Base-by-base conservation (phyloP, 2,888 invertebrate species). In the Oligia fasciuncula region DNA sequence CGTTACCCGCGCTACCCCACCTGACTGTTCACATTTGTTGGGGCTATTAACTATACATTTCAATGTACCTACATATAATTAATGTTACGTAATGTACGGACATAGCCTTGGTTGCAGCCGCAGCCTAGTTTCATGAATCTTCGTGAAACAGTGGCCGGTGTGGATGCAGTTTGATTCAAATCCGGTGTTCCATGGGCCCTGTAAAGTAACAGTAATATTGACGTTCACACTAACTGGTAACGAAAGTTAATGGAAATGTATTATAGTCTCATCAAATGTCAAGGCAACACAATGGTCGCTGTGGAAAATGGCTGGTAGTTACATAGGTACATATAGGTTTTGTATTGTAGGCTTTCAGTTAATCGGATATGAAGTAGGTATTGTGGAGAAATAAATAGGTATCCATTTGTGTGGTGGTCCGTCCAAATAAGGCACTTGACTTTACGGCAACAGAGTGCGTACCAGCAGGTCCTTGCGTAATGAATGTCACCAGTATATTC, bases 11-110 rank as follows among this genome's bases (percentile, higher is more conserved):
- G 35, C n/a, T n/a, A 35, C 49, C 23, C 23, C 79, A 81, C 85
- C 81, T 90, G 90, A 90, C 87, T 77, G 79, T 80, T 87, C 79
- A 72, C 79, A 77, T 80, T 77, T 73, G 76, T 69, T 51, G 54
- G 63, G 54, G 43, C 67, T 60, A 69, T 76, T 57, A 72, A 29
- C 23, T 46, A n/a, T 70, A 79, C 8, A 79, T 63, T 14, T 62
- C 46, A 11, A 60, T 54, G n/a, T 19, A n/a, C 13, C 23, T 63
- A 35, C 49, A 46, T 19, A 49, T 13, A 13, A 49, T 49, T 49
- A 29, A 29, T 19, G n/a, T 51, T 63, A 43, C 11, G 17, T 62
- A 63, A 51, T 40, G 35, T 35, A 35, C 71, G 11, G 11, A 57
- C 54, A 71, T 62, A 35, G 73, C 19, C 51, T 57, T 49, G 40